Evolutionary conservation across 2,888 invertebrate genomes (phyloP).

Genomic region (Teleiodes luculella): DNA sequence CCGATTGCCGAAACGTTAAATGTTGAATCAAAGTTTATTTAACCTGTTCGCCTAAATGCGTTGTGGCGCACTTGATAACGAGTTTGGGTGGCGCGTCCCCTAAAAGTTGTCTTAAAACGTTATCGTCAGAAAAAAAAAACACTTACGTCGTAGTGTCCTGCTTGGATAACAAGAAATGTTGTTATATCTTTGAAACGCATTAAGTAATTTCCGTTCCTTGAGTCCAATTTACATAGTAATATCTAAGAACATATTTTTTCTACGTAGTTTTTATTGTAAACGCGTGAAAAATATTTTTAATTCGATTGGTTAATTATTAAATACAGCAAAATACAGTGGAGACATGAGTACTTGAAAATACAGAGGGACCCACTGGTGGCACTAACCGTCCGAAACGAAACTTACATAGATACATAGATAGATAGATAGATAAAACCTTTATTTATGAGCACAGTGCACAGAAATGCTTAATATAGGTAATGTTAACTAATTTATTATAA

Average conservation of each 20-base stretch:
- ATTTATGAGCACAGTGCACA: too few species aligned
- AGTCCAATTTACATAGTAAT: conserved; percentile 34
- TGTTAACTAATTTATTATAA: too few species aligned
- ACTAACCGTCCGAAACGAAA: too few species aligned
- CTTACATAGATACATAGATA: too few species aligned
- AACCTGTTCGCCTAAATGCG: conserved; percentile 60
- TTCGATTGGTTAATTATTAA: too few species aligned
- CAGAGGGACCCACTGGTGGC: too few species aligned
- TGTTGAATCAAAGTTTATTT: conserved; percentile 61
- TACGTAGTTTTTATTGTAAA: not conserved
- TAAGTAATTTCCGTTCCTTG: conserved; percentile 46
- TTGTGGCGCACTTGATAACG: conserved; percentile 58
- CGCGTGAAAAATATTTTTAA: too few species aligned
- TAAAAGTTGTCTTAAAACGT: conserved; percentile 37
- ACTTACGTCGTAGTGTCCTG: conserved; percentile 34
- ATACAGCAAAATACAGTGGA: too few species aligned
- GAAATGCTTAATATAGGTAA: too few species aligned
- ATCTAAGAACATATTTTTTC: conserved; percentile 3
- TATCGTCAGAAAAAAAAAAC: conserved; percentile 48
- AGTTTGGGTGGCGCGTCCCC: conserved; percentile 62
- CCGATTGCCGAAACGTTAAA: conserved; percentile 55
- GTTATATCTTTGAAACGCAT: conserved; percentile 47
- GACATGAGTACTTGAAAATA: too few species aligned
- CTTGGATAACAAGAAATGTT: conserved; percentile 40
- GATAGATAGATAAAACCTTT: too few species aligned